Conservation (phyloP, 2,888 invertebrate species). For the Phragmatobia fuliginosa region DNA sequence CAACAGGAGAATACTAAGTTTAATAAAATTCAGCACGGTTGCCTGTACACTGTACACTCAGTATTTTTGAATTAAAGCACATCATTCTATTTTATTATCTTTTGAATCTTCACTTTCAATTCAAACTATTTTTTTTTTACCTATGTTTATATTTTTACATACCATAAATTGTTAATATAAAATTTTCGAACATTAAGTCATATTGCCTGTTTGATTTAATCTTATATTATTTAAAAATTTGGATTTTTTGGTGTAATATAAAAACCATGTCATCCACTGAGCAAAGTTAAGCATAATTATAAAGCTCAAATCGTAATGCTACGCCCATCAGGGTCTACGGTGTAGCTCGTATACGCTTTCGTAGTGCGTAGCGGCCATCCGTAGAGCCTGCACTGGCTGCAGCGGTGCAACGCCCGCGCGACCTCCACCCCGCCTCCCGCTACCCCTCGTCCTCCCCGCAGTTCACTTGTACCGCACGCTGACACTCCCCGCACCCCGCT, state of each 20-base stretch:
- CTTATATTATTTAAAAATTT: not conserved
- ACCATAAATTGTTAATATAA: conserved; percentile 45
- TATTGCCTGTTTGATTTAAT: not conserved
- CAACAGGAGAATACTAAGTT: not conserved
- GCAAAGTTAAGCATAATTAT: conserved; percentile 25
- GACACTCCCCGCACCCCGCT: conserved; percentile 42
- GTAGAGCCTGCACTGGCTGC: conserved; percentile 77
- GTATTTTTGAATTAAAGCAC: not conserved
- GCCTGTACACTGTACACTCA: not conserved
- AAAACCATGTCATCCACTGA: conserved; percentile 31
- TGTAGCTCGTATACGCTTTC: conserved; percentile 61
- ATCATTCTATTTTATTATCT: not conserved
- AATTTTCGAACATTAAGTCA: conserved; percentile 22
- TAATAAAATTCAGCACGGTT: not conserved
- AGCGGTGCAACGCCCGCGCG: conserved; percentile 81
- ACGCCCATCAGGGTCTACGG: conserved; percentile 59
- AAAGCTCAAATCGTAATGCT: conserved; percentile 37
- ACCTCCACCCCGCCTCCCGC: conserved; percentile 49
- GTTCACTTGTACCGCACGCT: conserved; percentile 50
- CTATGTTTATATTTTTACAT: conserved; percentile 28
- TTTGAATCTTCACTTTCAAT: not conserved
- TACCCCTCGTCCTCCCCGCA: conserved; percentile 39
- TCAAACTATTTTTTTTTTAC: not conserved
- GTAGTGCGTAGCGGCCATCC: conserved; percentile 69
- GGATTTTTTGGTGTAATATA: conserved; percentile 9